Evolutionary conservation across 2,888 invertebrate genomes (phyloP), one percentile per base, ranked within the genome.

Genomic region (Polymixis lichenea): DNA sequence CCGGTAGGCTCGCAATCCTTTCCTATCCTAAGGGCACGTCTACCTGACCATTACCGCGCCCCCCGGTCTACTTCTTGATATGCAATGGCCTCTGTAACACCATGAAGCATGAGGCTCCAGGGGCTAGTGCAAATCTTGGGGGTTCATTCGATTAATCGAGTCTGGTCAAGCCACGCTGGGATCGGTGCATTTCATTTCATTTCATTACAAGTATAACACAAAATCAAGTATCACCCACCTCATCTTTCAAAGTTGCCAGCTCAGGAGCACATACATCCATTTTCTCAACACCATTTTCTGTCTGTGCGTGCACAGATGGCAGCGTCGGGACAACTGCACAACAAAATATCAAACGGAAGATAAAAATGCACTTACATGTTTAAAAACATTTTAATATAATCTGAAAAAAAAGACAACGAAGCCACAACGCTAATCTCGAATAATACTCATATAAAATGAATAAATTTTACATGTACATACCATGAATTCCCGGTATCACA

Each of bases 261-360:
- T 91, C 92, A 9, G 89, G 66, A 4, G 83, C 55, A 13, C 84
- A 77, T n/a, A 89, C 75, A 0, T 94, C 93, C 91, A 92, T 91
- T 46, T 67, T 88, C 55, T 93, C 92, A 0, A 74, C 82, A 1
- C 79, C 89, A 11, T 87, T 87, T 43, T 93, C 91, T 0, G 81
- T 55, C 58, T 85, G 88, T 49, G 78, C 75, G 32, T 85, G 80
- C 38, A 64, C 78, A 19, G 89, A 84, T 17, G 90, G 71, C n/a
- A 89, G 73, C 3, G 84, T 58, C 78, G 86, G 86, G 61, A 77
- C 79, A 90, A 88, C 95, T 95, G 93, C 72, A 87, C 32, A 91
- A 92, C 86, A 92, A 92, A 89, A 89, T 83, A 60, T 85, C 66
- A 89, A 64, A 90, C 87, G 84, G 83, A 91, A 89, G 88, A 92